These are phyloP conservation scores for Macrobrachium nipponense DNA, from an alignment of 1,140 invertebrate genomes.

Conservation along the genomic window DNA sequence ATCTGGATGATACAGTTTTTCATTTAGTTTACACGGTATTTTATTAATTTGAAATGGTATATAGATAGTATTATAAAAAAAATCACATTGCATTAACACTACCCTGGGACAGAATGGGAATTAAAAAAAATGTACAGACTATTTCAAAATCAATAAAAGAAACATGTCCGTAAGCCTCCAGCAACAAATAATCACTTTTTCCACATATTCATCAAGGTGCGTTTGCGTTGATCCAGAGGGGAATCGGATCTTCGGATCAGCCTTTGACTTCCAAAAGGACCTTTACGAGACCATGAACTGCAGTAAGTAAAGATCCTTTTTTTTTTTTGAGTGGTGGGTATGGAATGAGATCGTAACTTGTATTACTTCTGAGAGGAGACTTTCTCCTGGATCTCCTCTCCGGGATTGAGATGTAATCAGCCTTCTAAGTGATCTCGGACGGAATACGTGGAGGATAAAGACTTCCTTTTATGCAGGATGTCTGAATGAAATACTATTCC, in stretches of 20 bases:
- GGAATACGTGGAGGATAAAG: no score
- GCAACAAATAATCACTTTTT: not conserved
- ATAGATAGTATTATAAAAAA: no score
- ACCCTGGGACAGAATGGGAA: no score
- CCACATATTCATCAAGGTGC: conserved; percentile 24
- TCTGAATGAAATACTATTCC: no score
- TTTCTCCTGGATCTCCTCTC: no score
- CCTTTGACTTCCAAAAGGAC: conserved; percentile 34
- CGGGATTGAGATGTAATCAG: no score
- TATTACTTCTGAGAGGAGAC: not conserved
- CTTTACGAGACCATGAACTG: conserved; percentile 59
- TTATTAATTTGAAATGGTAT: no score
- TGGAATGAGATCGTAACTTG: not conserved
- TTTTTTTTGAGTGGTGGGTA: not conserved
- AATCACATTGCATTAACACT: no score
- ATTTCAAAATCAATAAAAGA: not conserved
- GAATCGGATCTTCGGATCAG: conserved; percentile 34
- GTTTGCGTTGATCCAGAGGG: conserved; percentile 53
- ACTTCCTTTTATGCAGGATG: no score
- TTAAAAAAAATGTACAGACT: not conserved
- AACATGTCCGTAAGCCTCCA: not conserved
- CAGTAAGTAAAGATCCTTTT: conserved; percentile 35
- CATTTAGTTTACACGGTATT: no score
- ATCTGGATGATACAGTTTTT: no score
- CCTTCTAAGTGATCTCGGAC: no score